Conservation (phyloP, 2,113 vertebrate genomes). For the Phyllopteryx taeniolatus region DNA sequence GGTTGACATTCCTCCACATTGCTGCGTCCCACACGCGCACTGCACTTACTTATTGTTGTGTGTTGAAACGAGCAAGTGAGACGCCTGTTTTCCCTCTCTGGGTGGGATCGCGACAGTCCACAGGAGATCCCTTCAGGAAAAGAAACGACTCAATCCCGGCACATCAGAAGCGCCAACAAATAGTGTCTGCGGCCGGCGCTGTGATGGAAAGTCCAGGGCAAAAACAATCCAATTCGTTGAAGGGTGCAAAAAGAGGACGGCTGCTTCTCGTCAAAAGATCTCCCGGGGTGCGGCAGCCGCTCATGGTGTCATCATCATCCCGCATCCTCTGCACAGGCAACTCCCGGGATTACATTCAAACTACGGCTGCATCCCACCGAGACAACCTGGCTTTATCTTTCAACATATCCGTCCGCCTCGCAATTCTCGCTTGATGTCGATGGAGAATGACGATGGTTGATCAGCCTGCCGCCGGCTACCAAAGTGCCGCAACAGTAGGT, state of each 20-base stretch:
- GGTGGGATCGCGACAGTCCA: constrained; percentile 50
- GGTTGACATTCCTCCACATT: constrained; percentile 2
- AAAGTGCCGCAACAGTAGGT: constrained; percentile 49
- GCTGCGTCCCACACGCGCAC: constrained; percentile 28
- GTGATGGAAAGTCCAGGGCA: constrained; percentile 34
- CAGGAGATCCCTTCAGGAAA: constrained; percentile 44
- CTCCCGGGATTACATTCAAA: constrained; percentile 54
- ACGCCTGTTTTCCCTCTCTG: constrained; percentile 35
- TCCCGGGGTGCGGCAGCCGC: constrained; percentile 53
- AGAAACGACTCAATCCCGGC: constrained; percentile 47
- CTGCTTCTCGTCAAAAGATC: constrained; percentile 46
- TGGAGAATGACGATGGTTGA: not conserved
- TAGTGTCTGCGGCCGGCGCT: constrained; percentile 15
- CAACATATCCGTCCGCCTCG: constrained; percentile 17
- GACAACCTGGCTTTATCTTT: constrained; percentile 8
- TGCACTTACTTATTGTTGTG: constrained; percentile 64
- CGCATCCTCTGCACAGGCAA: constrained; percentile 53
- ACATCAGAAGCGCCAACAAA: constrained; percentile 51
- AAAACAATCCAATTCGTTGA: constrained; percentile 36
- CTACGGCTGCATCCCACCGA: constrained; percentile 51
- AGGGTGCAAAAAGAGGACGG: not conserved
- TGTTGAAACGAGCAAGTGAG: constrained; percentile 55
- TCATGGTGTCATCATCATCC: constrained; percentile 40
- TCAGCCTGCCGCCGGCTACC: constrained; percentile 14
- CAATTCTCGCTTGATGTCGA: not conserved